Percentiles rank a stretch among this genome's conserved stretches.
Conservation (phyloP, 2,113 vertebrate species). For the Anseranas semipalmata region DNA sequence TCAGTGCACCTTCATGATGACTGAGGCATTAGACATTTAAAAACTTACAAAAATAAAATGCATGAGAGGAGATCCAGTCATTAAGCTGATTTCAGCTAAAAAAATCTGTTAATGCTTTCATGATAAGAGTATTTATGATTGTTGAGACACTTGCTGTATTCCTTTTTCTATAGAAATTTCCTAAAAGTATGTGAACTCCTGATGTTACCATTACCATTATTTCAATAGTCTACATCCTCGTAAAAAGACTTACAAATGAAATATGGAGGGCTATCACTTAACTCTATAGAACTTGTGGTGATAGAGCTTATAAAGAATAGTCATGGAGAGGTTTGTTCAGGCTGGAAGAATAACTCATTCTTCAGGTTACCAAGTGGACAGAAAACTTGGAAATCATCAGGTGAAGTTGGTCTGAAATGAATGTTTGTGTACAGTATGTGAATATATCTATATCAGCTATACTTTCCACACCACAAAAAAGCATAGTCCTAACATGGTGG, state of each 20-base stretch:
- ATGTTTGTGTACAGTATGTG: neutral
- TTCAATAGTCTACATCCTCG: neutral
- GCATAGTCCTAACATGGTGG: neutral
- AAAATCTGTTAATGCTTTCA: neutral
- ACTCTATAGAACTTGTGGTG: neutral
- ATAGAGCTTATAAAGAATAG: neutral
- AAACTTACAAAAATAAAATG: slow-evolving; percentile 48
- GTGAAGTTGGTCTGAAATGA: neutral
- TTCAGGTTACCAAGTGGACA: neutral
- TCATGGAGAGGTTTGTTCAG: neutral
- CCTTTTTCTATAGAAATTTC: slow-evolving; percentile 15
- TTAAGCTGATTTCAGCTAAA: slow-evolving; percentile 30
- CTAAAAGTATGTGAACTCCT: neutral
- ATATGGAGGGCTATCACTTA: neutral
- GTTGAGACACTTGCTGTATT: neutral
- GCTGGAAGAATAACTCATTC: neutral
- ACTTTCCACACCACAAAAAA: rapidly evolving
- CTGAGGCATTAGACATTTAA: slow-evolving; percentile 33
- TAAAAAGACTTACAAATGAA: neutral
- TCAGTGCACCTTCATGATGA: slow-evolving; percentile 29
- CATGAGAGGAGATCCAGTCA: neutral
- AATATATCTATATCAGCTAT: neutral
- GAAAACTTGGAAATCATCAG: rapidly evolving
- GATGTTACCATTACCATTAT: neutral
- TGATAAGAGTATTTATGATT: neutral